Evolutionary conservation across 2,888 invertebrate species (phyloP).

Genomic region (Acleris cristana): DNA sequence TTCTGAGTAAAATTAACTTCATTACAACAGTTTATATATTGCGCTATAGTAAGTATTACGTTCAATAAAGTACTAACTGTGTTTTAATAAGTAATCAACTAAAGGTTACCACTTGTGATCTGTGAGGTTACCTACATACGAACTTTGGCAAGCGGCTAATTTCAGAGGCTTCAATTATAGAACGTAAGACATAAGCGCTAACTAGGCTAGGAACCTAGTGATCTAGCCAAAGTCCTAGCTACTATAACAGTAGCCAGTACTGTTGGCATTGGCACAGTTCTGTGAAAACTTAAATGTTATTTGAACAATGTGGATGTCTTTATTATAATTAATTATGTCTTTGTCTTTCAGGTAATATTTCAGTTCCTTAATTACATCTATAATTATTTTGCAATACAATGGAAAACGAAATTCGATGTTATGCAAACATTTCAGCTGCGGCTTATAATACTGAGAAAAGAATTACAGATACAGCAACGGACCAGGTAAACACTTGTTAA

Average conservation of each 20-base stretch:
- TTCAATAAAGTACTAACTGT: too few species aligned
- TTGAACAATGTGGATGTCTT: background rate
- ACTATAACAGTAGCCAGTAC: slow-evolving; percentile 9
- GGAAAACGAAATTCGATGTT: slow-evolving; percentile 70
- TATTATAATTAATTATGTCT: background rate
- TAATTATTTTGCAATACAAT: slow-evolving; percentile 46
- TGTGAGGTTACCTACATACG: background rate
- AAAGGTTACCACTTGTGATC: background rate
- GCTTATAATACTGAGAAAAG: slow-evolving; percentile 85
- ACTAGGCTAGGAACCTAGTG: slow-evolving; percentile 3
- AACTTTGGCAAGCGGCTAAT: slow-evolving; percentile 2
- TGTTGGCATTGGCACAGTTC: slow-evolving; percentile 19
- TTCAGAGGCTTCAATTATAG: slow-evolving; percentile 18
- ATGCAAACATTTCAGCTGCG: slow-evolving; percentile 64
- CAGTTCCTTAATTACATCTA: background rate
- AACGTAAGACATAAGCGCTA: slow-evolving; percentile 4
- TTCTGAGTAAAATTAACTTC: background rate
- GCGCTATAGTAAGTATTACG: too few species aligned
- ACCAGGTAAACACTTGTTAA: slow-evolving; percentile 59
- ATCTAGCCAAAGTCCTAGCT: slow-evolving; percentile 8
- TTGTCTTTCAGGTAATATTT: slow-evolving; percentile 20
- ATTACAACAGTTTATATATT: too few species aligned
- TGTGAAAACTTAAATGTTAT: background rate
- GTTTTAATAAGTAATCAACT: background rate
- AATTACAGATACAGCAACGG: slow-evolving; percentile 67